These are phyloP conservation scores for Rhimphoctona megacephalus DNA, from an alignment of 2,888 invertebrate genomes.

Conservation along the genomic window DNA sequence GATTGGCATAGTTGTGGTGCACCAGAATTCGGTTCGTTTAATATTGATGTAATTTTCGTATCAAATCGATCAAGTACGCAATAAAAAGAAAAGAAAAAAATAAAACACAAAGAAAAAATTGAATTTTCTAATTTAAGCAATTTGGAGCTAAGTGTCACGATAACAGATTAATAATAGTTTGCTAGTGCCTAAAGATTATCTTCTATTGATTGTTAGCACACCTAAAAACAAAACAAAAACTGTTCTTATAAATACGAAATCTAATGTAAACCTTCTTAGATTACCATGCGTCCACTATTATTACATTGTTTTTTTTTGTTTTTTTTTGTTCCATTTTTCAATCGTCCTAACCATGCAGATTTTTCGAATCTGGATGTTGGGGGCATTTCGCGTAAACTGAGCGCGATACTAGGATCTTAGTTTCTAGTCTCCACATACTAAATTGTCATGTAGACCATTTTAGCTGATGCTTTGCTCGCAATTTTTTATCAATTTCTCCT, in stretches of 20 bases:
- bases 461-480: conserved; percentile 73
- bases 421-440: conserved; percentile 67
- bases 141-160: conserved; percentile 64
- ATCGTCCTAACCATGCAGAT: conserved; percentile 58
- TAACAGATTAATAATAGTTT: conserved; percentile 63
- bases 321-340: conserved; percentile 36
- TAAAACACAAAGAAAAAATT: conserved; percentile 26
- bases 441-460: conserved; percentile 64
- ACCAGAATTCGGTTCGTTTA: conserved; percentile 64
- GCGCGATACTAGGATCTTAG: conserved; percentile 66
- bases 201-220: conserved; percentile 66
- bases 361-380: conserved; percentile 47
- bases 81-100: conserved; percentile 34
- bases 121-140: conserved; percentile 53
- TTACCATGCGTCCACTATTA: conserved; percentile 67
- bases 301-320: conserved; percentile 34
- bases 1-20: conserved; percentile 70
- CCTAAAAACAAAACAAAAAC: conserved; percentile 64
- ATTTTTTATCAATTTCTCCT: conserved; percentile 66
- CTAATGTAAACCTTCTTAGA: conserved; percentile 83
- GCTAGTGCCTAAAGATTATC: too few relatives aligned
- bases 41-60: conserved; percentile 46
- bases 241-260: conserved; percentile 78
- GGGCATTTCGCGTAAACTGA: conserved; percentile 61
- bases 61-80: conserved; percentile 47